These are phyloP conservation scores for Colaptes auratus DNA, from an alignment of 2,113 vertebrate genomes.

Conservation along the genomic window DNA sequence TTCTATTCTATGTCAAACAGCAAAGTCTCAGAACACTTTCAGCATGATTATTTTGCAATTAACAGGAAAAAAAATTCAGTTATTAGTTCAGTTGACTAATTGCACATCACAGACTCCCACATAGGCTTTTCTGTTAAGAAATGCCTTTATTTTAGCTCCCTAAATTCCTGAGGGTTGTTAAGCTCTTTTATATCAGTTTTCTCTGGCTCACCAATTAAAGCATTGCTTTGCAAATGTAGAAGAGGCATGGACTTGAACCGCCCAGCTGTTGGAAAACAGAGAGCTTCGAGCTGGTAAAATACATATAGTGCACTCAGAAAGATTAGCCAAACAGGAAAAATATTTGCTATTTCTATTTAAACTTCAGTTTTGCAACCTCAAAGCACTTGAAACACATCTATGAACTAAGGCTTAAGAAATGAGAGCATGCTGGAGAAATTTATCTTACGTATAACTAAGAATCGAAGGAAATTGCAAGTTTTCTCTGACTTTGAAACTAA, in stretches of 20 bases:
- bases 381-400: neutral
- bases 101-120: neutral
- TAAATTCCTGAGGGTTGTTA: neutral
- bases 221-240: neutral
- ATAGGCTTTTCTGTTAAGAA: neutral
- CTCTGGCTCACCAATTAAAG: neutral
- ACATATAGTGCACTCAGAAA: neutral
- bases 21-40: neutral
- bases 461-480: neutral
- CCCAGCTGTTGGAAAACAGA: neutral
- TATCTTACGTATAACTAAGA: neutral
- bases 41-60: neutral
- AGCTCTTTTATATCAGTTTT: neutral
- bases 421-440: neutral
- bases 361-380: neutral
- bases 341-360: neutral
- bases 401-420: neutral
- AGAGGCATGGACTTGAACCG: neutral
- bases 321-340: neutral
- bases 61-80: neutral
- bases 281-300: neutral
- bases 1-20: neutral
- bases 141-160: neutral
- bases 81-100: neutral
- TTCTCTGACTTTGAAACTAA: neutral